Base-by-base conservation (phyloP, 2,888 invertebrate genomes). In the Apomyelois bistriatella region DNA sequence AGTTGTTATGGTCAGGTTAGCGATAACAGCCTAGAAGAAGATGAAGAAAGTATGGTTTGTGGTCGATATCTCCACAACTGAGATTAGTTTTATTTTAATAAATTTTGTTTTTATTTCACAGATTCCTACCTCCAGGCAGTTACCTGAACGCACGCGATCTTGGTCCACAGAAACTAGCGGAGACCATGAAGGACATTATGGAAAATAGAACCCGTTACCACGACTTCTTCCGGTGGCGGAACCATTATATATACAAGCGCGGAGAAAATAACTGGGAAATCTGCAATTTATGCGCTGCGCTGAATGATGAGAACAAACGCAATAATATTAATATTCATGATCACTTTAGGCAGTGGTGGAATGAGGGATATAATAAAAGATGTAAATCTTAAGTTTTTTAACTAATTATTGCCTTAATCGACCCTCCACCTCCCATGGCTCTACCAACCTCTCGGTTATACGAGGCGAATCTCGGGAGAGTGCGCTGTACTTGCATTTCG, bases 201-300 rank as follows among this genome's bases (percentile, higher is more conserved):
- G 56, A 55, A 3, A 60, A 73, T 52, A 55, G 55, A 4, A 58
- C 57, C 0, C 41, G 48, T 1, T 74, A 70, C 56, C 51, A 67
- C 28, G 65, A 70, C 5, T 74, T 60, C 57, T 74, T 74, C 53
- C 56, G 65, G 6, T 76, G 76, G 74, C 62, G 61, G 35, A 72
- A 69, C 51, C 70, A 70, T 53, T 71, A 56, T 32, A 40, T 6
- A 17, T 70, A 69, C 56, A 57, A 62, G 9, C 50, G 57, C 7
- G 64, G 63, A 0, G 40, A 46, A 8, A 36, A 47, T 0, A 15
- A 12, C 0, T 10, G 35, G 4, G 70, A 68, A 22, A 41, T 70
- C 3, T 70, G 71, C 36, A 65, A 60, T 10, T 22, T 71, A 2
- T 71, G 71, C 37, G 57, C 58, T 5, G 62, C 62, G 10, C 42